Base-by-base conservation (phyloP, 2,113 vertebrate genomes). In the Papio anubis region DNA sequence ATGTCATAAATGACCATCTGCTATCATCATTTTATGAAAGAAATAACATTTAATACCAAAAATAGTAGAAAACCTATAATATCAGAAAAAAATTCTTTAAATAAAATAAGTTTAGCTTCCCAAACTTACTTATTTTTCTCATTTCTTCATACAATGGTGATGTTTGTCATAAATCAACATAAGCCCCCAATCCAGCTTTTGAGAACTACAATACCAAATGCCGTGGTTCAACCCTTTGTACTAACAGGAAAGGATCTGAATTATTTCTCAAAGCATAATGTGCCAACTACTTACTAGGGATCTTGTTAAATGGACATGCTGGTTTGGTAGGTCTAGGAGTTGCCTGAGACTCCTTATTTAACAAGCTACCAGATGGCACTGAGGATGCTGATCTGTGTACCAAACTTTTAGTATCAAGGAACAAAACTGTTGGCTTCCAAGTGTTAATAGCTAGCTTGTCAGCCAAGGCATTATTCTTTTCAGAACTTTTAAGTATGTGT, bases 221-320 rank as follows among this genome's bases (percentile, higher is more conserved):
- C 21, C 16, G 48, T 95, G 7, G 86, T 93, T 93, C 27, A 95
- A 66, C 10, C 57, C 23, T 21, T 55, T 88, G 17, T 40, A 68
- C 20, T 55, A 52, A 6, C 64, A 96, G 43, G 8, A 75, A 80
- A 93, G 5, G 8, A 52, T 76, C 21, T 43, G 70, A 94, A 66
- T 95, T 93, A 18, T 66, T 30, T 94, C 57, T 97, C 13, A 50
- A 95, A 92, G 64, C 81, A n/a, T 27, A 66, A 66, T 38, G 5
- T 45, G 17, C 17, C 17, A 81, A 8, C 6, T 66, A 18, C 35
- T 92, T 78, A 18, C 16, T 40, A 68, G 10, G 18, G 30, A 66
- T 73, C 68, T 90, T 79, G 16, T 75, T 64, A 75, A 89, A 38
- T n/a, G 5, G 45, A 5, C 7, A 3, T 59, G 1, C 43, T 40